Percentiles rank a stretch among this genome's conserved stretches.
Conservation (phyloP, 1,140 invertebrate species). For the Oedothorax gibbosus region DNA sequence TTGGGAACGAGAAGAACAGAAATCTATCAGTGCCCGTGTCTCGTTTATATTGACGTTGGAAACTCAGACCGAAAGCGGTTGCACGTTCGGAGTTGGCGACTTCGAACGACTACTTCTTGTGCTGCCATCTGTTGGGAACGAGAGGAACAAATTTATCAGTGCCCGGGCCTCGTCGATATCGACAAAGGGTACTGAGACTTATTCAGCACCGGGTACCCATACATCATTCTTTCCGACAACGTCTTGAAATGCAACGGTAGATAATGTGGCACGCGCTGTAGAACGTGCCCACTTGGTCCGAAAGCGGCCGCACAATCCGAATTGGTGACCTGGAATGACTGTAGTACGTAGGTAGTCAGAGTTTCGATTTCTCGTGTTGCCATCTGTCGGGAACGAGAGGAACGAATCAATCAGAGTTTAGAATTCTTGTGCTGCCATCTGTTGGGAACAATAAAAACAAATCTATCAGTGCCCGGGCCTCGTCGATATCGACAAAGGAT, state of each 20-base stretch:
- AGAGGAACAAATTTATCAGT: constrained; percentile 6
- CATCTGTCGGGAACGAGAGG: constrained; percentile 14
- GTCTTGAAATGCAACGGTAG: constrained; percentile 48
- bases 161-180: constrained; percentile 33
- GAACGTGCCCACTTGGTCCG: constrained; percentile 8
- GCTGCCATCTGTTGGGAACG: no score
- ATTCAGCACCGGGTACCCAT: constrained; percentile 53
- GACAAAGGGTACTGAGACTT: constrained; percentile 51
- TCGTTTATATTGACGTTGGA: constrained; percentile 36
- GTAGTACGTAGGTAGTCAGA: constrained; percentile 22
- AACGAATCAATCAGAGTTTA: not conserved
- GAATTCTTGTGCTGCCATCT: no score
- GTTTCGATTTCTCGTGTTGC: not conserved
- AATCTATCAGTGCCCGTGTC: constrained; percentile 17
- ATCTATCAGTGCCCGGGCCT: constrained; percentile 30
- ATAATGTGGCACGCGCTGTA: constrained; percentile 56
- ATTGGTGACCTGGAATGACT: not conserved
- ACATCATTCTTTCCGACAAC: constrained; percentile 52
- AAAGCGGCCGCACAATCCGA: not conserved
- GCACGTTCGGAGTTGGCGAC: no score
- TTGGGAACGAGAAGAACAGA: not conserved
- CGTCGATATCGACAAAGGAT: constrained; percentile 43
- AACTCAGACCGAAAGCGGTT: no score
- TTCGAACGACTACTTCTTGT: no score
- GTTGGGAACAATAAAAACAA: not conserved